These are phyloP conservation scores for Peromyscus eremicus DNA, from an alignment of 2,797 vertebrate genomes.

Conservation along the genomic window DNA sequence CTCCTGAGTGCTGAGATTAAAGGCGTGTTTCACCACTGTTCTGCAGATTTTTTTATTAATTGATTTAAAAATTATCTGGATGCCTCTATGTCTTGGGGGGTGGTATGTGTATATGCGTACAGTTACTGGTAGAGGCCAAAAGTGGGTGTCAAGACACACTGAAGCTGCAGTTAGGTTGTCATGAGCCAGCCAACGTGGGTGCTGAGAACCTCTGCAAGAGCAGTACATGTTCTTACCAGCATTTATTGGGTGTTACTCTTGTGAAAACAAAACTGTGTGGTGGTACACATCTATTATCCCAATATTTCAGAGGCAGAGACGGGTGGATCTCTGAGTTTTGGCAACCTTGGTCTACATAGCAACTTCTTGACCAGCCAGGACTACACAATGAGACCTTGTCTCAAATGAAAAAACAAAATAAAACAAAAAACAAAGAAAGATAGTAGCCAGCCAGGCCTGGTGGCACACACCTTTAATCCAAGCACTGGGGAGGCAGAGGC, in stretches of 20 bases:
- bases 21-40: too few species aligned
- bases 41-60: not conserved
- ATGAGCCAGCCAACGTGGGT: not conserved
- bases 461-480: not conserved
- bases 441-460: not conserved
- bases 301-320: not conserved
- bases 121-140: not conserved
- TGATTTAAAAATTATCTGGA: not conserved
- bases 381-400: not conserved
- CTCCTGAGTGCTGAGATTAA: too few species aligned
- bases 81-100: not conserved
- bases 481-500: not conserved
- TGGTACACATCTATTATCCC: not conserved
- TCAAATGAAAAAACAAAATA: not conserved
- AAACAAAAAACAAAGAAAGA: not conserved
- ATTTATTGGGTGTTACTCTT: slow-evolving; percentile 6
- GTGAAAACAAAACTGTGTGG: not conserved
- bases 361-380: not conserved
- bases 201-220: not conserved
- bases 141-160: not conserved
- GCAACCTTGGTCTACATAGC: not conserved
- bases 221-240: not conserved
- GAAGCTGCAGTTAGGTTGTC: not conserved
- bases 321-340: not conserved
- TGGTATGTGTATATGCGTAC: too few species aligned